phyloP scores from a whole-genome alignment of 2,797 vertebrate species.

The Morelia viridis region DNA sequence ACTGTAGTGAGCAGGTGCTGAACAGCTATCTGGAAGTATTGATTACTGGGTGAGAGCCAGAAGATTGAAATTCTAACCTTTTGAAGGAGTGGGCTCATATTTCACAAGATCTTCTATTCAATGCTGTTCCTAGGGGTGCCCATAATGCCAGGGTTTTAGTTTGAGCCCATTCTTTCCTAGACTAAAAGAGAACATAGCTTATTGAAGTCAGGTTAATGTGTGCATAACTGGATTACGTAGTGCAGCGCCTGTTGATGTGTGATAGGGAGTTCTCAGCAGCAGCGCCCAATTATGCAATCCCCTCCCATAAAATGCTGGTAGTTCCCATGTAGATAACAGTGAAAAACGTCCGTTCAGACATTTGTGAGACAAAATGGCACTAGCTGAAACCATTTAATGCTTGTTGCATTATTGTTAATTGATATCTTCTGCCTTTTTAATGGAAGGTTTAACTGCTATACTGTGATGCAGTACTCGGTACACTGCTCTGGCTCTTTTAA shows the following conservation, averaged over 20 bases:
- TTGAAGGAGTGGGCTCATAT: background rate
- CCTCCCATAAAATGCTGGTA: background rate
- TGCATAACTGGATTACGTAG: background rate
- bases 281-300: background rate
- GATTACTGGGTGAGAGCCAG: background rate
- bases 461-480: background rate
- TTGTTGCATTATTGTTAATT: background rate
- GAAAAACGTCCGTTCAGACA: background rate
- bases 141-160: background rate
- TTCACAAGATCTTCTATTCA: background rate
- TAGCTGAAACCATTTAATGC: background rate
- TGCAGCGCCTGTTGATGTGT: background rate
- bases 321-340: background rate
- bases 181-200: background rate
- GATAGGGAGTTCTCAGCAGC: background rate
- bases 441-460: background rate
- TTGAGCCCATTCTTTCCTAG: background rate
- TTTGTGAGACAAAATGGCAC: background rate
- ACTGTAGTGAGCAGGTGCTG: background rate
- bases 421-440: background rate
- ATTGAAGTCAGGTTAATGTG: background rate
- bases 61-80: background rate
- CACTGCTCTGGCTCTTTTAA: background rate
- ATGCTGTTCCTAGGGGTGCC: background rate
- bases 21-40: background rate